Evolutionary conservation across 2,113 vertebrate species (phyloP), one percentile per base, ranked within the genome.

Genomic region (pig (Sus scrofa)): DNA sequence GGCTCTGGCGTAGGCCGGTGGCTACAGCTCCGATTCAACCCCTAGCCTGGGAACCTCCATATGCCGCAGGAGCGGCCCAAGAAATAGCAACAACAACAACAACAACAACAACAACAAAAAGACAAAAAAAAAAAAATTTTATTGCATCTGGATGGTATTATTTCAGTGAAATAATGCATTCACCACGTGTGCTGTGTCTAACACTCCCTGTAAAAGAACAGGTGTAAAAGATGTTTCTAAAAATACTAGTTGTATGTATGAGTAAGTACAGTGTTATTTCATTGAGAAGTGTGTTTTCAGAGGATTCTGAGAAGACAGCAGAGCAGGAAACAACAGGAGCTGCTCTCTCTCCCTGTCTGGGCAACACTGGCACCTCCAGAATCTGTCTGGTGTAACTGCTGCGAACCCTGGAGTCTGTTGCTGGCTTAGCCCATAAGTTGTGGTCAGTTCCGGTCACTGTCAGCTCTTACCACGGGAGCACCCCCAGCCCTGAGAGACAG

Each of bases 311-410:
- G 39, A 30, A 16, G 39, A 54, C 4, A 58, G 39, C 2, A 16
- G 8, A 8, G 39, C 1, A 15, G 34, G 13, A 26, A 20, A 19
- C 12, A 67, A 4, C 65, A 18, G 15, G 52, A 2, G 19, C 18
- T 44, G 44, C 52, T 1, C 63, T 30, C 0, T 8, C 50, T n/a
- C 52, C 85, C 12, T 12, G 3, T 30, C 20, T 0, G 22, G 22
- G 16, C 0, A 1, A 9, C 70, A 11, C 1, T 20, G 14, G 30
- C 18, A 0, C 37, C 16, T 27, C 37, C 32, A 18, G 56, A 4
- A 24, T 6, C 39, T 12, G 20, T 37, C 11, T 14, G 27, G 11
- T 1, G 56, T 12, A 5, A 24, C 27, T 0, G 1, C 11, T 10
- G 15, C 37, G 37, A 15, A 1, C 52, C 3, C 5, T 3, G 86